Percentiles rank a stretch among this genome's conserved stretches.
Evolutionary conservation across 2,113 vertebrate species (phyloP).

Genomic region (human): GRCh38 chr7:134338501-134339000

Average conservation of each 20-base stretch:
- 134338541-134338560: background rate
- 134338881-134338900: background rate
- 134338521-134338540: background rate
- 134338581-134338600: background rate
- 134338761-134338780: rapidly evolving
- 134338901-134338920: background rate
- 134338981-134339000: background rate
- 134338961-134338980: background rate
- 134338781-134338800: background rate
- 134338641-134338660: background rate
- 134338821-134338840: rapidly evolving
- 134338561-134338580: no score
- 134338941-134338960: background rate
- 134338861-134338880: background rate
- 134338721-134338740: background rate
- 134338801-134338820: background rate
- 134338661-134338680: background rate
- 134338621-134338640: background rate
- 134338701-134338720: background rate
- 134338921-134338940: background rate
- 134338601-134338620: background rate
- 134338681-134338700: background rate
- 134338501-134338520: background rate
- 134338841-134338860: background rate
- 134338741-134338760: no score